Evolutionary conservation across 2,113 vertebrate genomes (phyloP), one percentile per base, ranked within the genome.

Genomic region (Lasiurus cinereus): DNA sequence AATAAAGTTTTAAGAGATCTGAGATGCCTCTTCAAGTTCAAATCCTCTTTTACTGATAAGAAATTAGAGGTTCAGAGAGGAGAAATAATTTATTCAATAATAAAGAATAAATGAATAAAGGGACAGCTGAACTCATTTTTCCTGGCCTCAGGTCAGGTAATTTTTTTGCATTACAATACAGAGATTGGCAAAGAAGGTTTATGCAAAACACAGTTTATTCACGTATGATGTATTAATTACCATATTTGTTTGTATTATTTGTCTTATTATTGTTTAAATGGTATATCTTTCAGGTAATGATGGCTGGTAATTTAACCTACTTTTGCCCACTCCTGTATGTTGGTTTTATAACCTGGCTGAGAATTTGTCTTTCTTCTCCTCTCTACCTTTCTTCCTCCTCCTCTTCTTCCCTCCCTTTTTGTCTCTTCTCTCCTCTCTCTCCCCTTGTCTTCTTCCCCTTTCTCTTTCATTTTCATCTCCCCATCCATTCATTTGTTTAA

Each of bases 21-120:
- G 24, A 82, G 48, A 70, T 66, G 8, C 12, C 48, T 83, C 90
- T 93, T 89, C 50, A 74, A 94, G 46, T 88, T 82, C 50, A 90
- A 90, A 94, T 33, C 2, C 88, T 90, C 92, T 90, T 91, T 91
- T 89, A 91, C 11, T 70, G 54, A 43, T 66, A 91, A 78, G 46
- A 29, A 94, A 72, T 79, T 0, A 52, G 56, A 59, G 15, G 27
- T 90, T 46, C 67, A 88, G 59, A 73, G 31, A 92, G 16, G 19
- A n/a, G 33, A 95, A 83, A 83, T 36, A 64, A 83, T 83, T 10
- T 69, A 85, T 85, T 78, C 64, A 72, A 24, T 48, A 39, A 39
- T 59, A 52, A 18, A 56, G 27, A 87, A 78, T 29, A 83, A 70
- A 10, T 43, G n/a, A 64, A 83, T 69, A 33, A 33, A 82, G 29